These are phyloP conservation scores for Lasioglossum vierecki DNA, from an alignment of 2,888 invertebrate genomes.

Conservation along the genomic window DNA sequence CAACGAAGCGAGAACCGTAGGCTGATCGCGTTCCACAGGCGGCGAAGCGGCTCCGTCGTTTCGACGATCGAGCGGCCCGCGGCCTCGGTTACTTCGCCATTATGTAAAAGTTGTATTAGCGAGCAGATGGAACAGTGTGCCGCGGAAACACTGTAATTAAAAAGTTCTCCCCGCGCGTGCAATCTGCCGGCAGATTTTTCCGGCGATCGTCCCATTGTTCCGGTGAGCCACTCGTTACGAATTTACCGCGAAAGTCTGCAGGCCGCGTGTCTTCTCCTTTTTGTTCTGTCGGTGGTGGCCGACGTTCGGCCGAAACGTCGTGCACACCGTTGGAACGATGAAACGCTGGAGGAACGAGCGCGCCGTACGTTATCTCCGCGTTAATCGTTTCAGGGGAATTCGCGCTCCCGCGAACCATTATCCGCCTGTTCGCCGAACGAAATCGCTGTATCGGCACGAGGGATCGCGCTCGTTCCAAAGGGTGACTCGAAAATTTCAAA, in stretches of 20 bases:
- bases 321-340: background rate
- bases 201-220: slow-evolving; percentile 27
- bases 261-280: background rate
- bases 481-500: slow-evolving; percentile 47
- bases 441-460: slow-evolving; percentile 19
- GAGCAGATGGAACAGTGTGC: slow-evolving; percentile 7
- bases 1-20: slow-evolving; percentile 7
- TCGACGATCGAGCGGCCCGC: slow-evolving; percentile 13
- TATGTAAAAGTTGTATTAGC: slow-evolving; percentile 40
- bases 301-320: background rate
- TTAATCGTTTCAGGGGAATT: slow-evolving; percentile 32
- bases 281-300: background rate
- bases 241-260: slow-evolving; percentile 17
- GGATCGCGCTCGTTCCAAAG: slow-evolving; percentile 53
- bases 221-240: slow-evolving; percentile 41
- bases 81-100: slow-evolving; percentile 12
- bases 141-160: slow-evolving; percentile 47
- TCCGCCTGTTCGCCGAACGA: slow-evolving; percentile 13
- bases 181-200: slow-evolving; percentile 40
- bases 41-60: background rate
- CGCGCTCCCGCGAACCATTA: slow-evolving; percentile 29
- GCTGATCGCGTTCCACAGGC: slow-evolving; percentile 1
- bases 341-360: background rate
- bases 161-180: slow-evolving; percentile 44
- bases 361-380: slow-evolving; percentile 6